Evolutionary conservation across 2,797 vertebrate species (phyloP).

Genomic region (Tarsius wallacei): DNA sequence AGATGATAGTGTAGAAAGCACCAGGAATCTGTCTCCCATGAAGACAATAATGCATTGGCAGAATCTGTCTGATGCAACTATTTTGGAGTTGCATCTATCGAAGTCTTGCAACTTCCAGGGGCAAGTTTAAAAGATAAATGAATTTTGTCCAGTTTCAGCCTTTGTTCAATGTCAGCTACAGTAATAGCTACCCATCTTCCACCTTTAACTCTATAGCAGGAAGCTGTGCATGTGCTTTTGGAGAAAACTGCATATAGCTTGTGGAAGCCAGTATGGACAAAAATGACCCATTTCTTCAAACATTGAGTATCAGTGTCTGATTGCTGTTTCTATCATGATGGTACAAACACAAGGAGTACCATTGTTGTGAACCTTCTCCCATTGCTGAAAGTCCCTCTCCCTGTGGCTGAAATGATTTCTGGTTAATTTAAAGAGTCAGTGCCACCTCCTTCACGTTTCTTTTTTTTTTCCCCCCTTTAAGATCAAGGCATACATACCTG

Average conservation of each 20-base stretch:
- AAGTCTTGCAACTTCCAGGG: too few relatives aligned
- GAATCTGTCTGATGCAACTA: neutral
- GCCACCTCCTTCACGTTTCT: neutral
- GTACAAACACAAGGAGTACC: too few relatives aligned
- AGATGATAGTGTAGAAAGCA: neutral
- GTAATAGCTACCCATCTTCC: neutral
- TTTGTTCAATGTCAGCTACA: too few relatives aligned
- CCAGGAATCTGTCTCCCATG: neutral
- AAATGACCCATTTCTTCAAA: neutral
- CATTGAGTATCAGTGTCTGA: too few relatives aligned
- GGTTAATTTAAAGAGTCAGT: neutral
- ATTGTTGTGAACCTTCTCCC: neutral
- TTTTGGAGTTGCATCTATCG: neutral
- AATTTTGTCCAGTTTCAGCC: neutral
- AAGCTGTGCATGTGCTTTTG: neutral
- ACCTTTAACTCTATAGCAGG: neutral
- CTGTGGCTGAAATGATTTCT: neutral
- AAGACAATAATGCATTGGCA: neutral
- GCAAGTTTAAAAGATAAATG: neutral
- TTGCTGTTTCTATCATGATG: neutral
- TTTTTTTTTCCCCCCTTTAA: neutral
- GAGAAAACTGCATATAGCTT: neutral
- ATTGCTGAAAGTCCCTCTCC: neutral
- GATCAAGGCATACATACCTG: too few relatives aligned
- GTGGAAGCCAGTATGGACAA: neutral